Conservation (phyloP, 2,797 vertebrate genomes). For the Pteropus rufus region DNA sequence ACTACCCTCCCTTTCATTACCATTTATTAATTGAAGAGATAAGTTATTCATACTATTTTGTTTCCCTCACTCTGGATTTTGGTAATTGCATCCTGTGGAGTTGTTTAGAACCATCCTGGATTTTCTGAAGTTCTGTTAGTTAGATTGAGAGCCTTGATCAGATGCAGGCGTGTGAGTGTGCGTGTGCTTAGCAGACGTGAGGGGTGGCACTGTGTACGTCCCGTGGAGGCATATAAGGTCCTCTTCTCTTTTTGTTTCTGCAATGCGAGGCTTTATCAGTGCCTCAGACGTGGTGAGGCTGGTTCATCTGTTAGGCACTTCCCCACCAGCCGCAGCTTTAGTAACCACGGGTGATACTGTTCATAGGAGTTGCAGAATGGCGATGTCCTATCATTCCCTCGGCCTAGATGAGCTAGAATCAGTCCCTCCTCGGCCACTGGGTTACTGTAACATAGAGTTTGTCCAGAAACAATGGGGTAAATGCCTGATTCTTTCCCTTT, state of each 20-base stretch:
- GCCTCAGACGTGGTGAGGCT: not conserved
- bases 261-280: rapidly evolving
- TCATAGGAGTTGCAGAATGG: not conserved
- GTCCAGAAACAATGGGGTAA: not conserved
- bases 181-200: rapidly evolving
- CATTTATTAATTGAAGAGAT: not conserved
- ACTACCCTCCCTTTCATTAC: not conserved
- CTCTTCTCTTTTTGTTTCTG: not conserved
- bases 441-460: not conserved
- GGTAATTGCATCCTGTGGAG: not conserved
- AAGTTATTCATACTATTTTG: not conserved
- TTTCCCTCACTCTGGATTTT: not conserved
- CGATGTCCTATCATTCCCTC: not conserved
- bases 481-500: not conserved
- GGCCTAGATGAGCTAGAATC: not conserved
- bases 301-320: rapidly evolving
- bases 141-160: not conserved
- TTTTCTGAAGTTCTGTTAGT: not conserved
- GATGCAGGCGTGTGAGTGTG: not conserved
- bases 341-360: not conserved
- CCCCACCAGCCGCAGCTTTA: too few relatives aligned
- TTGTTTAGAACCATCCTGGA: not conserved
- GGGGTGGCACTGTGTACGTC: rapidly evolving
- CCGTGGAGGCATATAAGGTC: rapidly evolving
- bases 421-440: not conserved